These are phyloP conservation scores for Zootermopsis nevadensis DNA, from an alignment of 2,888 invertebrate species.

Conservation along the genomic window DNA sequence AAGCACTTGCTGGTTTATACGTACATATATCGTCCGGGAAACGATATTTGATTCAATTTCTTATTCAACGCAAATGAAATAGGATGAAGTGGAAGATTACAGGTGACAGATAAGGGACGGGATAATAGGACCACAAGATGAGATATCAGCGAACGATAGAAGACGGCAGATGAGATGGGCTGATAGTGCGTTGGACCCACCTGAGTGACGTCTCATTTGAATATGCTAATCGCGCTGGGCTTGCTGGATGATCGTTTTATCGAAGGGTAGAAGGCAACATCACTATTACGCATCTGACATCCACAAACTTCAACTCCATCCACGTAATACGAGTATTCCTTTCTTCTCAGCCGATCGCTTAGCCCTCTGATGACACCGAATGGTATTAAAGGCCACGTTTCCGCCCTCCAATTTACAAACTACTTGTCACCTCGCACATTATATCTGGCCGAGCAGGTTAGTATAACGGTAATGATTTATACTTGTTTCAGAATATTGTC, in stretches of 20 bases:
- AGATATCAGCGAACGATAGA: slow-evolving; percentile 26
- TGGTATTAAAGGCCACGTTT: no score
- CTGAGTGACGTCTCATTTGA: slow-evolving; percentile 47
- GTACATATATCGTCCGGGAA: background rate
- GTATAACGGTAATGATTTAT: no score
- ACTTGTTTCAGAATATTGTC: no score
- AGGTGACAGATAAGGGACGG: slow-evolving; percentile 34
- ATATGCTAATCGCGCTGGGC: slow-evolving; percentile 34
- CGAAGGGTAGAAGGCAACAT: background rate
- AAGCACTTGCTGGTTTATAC: background rate
- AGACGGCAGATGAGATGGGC: background rate
- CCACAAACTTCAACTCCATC: background rate
- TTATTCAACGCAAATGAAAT: slow-evolving; percentile 35
- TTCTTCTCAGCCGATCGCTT: background rate
- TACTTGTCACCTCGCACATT: no score
- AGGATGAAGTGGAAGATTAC: slow-evolving; percentile 24
- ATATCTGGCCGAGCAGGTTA: no score
- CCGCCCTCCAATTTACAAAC: no score
- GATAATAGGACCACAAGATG: slow-evolving; percentile 1
- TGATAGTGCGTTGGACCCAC: slow-evolving; percentile 16
- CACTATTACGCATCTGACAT: background rate
- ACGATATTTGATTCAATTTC: background rate
- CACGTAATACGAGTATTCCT: background rate
- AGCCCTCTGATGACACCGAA: no score
- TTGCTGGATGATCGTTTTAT: background rate